Percentiles rank a stretch among this genome's conserved stretches.
These are phyloP conservation scores for Sinotaia quadrata DNA, from an alignment of 2,888 invertebrate species.

Conservation along the genomic window DNA sequence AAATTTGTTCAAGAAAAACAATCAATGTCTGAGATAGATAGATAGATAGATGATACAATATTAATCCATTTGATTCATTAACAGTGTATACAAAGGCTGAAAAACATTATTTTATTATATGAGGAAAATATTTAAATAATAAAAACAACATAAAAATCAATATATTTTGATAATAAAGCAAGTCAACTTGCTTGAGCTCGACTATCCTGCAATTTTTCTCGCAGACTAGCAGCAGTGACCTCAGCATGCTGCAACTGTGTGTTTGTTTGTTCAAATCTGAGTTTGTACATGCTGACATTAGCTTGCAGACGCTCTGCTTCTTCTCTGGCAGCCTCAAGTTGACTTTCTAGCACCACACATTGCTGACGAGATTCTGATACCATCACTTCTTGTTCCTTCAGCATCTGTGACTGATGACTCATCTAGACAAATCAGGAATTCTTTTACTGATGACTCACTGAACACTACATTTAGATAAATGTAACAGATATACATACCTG, in stretches of 20 bases:
- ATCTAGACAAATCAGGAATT: slow-evolving; percentile 45
- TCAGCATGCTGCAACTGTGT: slow-evolving; percentile 62
- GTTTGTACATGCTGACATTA: slow-evolving; percentile 57
- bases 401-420: slow-evolving; percentile 50
- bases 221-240: slow-evolving; percentile 55
- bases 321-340: slow-evolving; percentile 54
- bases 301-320: slow-evolving; percentile 53
- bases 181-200: slow-evolving; percentile 56
- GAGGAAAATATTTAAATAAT: too few species aligned
- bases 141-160: too few species aligned
- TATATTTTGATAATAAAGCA: too few species aligned
- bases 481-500: too few species aligned
- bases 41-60: too few species aligned
- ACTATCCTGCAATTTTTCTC: slow-evolving; percentile 64
- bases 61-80: too few species aligned
- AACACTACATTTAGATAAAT: too few species aligned
- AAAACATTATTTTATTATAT: too few species aligned
- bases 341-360: slow-evolving; percentile 61
- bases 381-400: slow-evolving; percentile 57
- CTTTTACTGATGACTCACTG: too few species aligned
- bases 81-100: too few species aligned
- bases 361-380: slow-evolving; percentile 62
- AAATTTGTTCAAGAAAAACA: too few species aligned
- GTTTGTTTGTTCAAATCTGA: slow-evolving; percentile 59
- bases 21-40: too few species aligned